Evolutionary conservation across 2,113 vertebrate species (phyloP), one percentile per base, ranked within the genome.

Genomic region (Indicator maculatus): DNA sequence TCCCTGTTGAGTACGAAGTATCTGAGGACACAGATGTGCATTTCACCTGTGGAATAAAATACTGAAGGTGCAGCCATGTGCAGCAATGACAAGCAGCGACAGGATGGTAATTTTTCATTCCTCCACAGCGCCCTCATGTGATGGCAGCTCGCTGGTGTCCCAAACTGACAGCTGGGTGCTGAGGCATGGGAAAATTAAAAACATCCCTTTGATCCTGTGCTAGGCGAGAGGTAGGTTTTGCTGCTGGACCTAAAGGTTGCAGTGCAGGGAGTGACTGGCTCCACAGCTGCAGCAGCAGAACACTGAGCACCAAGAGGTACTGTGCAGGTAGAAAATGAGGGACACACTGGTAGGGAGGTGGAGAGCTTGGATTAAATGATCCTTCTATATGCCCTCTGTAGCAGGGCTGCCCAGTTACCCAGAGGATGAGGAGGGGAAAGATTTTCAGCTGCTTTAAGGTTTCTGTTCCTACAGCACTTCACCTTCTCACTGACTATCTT

Each of bases 301-400:
- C 53, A 39, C 60, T 6, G 52, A 74, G 61, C 45, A 45, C 23
- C 1, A 0, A 60, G n/a, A 24, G 16, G 13, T 82, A 52, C 28
- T 65, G 44, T 0, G 1, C 1, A 2, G 67, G 55, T 3, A 1
- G 73, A 41, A 78, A 67, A 61, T 21, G n/a, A 52, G 55, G 15
- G 30, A 36, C 24, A 67, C 2, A 0, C 28, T 63, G 60, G 30
- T 27, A n/a, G 14, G 33, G 27, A 72, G 19, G 16, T 33, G n/a
- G 45, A 66, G 16, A 78, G 45, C 44, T 72, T 36, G 47, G 17
- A 55, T 63, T 12, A 55, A 66, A 47, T 60, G 5, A 31, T 33
- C 17, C 77, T 33, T 14, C 28, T 38, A 30, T 5, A 41, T 28
- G 39, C 12, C 41, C 28, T 19, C 14, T 14, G 53, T 61, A 47